Evolutionary conservation across 2,888 invertebrate species (phyloP), one percentile per base, ranked within the genome.

Genomic region (Pandemis cinnamomeana): DNA sequence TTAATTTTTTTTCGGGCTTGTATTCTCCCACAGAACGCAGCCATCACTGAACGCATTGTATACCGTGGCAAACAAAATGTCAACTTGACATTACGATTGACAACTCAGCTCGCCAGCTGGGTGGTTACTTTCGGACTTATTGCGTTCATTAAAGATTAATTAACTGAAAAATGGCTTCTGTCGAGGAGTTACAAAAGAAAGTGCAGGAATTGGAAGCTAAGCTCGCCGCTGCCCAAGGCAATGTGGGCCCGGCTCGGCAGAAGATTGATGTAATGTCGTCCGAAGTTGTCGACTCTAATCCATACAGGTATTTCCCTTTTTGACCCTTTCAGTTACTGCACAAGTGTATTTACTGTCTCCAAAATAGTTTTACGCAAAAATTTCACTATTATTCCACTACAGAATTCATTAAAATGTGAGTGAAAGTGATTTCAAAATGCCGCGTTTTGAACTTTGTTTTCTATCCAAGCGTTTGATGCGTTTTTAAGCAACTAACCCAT

Each of bases 281-380:
- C 0, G 99, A 99, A 95, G 99, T 99, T 10, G 97, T 98, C 11
- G 99, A 99, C 93, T 97, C 98, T 0, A 99, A 99, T 95, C 99
- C 99, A 0, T 99, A 99, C 95, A 98, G 98, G 98, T 98, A 93
- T 83, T 83, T 82, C 58, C 0, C 5, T 20, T 62, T 72, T 27
- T 46, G 10, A 27, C 8, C 51, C 42, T n/a, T 15, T 62, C 27
- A 48, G 4, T 62, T 48, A 48, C 20, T 0, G 0, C 6, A 71
- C 20, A 58, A 46, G 46, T 61, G 8, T 27, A 20, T 5, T n/a
- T 60, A 73, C 55, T 66, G 69, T 53, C 15, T 46, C 5, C 48
- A 13, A 6, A n/a, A 2, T 55, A n/a, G 53, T 53, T 53, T 53
- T 53, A 15, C 11, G 5, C 11, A 2, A 36, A 36, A 36, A 36